Base-by-base conservation (phyloP, 2,888 invertebrate species). In the Amiota mariae region DNA sequence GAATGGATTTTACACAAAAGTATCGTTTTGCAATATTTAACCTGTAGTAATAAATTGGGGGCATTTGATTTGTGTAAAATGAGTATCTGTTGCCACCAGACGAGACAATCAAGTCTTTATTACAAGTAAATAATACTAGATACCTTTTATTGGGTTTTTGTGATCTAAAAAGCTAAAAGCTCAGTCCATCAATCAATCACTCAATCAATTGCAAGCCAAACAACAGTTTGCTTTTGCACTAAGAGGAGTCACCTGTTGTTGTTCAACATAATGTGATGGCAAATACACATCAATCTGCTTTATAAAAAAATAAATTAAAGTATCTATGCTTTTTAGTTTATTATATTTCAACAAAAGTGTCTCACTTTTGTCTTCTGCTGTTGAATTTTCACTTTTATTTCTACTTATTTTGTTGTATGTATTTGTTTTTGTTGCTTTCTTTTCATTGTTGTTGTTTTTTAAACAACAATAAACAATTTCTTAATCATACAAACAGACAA, bases 351-450 rank as follows among this genome's bases (percentile, higher is more conserved):
- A 36, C 36, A 47, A 54, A 46, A 68, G 24, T 20, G 20, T 67
- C 20, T 6, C 48, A 49, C 15, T 51, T 67, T 56, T 36, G 56
- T 72, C 24, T 8, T 3, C 15, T n/a, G 13, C 12, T 24, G 18
- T 64, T 66, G 15, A 18, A 68, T 78, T 74, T 78, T 78, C 78
- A 76, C 78, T 78, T 71, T 78, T 70, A 70, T 70, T 75, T 77
- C 75, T 72, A 36, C 82, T 81, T 81, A 75, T 59, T n/a, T n/a
- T n/a, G n/a, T n/a, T n/a, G n/a, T n/a, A n/a, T 74, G 64, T 82
- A 73, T 73, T 68, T 68, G 68, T 72, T 72, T 54, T 64, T 36
- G 9, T 64, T 56, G 11, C 13, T 76, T 82, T 82, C 71, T 72
- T 74, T 71, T 10, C 51, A 15, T 49, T 63, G 59, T 24, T 63